Evolutionary conservation across 2,113 vertebrate species (phyloP).

Genomic region (Plestiodon gilberti): DNA sequence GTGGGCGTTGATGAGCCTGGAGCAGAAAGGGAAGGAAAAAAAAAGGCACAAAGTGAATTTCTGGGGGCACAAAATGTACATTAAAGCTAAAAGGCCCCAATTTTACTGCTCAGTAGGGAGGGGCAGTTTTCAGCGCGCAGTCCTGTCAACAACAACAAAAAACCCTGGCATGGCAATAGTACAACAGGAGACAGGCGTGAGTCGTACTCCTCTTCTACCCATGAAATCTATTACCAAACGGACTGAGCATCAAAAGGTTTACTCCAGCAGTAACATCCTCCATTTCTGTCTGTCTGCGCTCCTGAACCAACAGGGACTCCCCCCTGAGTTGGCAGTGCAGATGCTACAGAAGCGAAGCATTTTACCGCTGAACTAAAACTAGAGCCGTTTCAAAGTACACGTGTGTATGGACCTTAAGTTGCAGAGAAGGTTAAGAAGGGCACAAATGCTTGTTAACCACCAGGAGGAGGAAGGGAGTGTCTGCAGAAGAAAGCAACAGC

Average conservation of each 20-base stretch:
- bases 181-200: too few species aligned
- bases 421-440: not conserved
- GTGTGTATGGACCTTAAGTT: not conserved
- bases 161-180: too few species aligned
- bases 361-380: too few species aligned
- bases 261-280: not conserved
- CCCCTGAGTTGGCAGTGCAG: not conserved
- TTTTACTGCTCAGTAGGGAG: fast-evolving
- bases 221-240: not conserved
- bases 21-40: not conserved
- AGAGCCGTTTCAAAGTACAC: not conserved
- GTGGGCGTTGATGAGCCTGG: not conserved
- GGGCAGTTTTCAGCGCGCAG: not conserved
- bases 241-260: too few species aligned
- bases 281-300: too few species aligned
- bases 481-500: too few species aligned
- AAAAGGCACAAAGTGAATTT: not conserved
- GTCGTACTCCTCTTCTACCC: not conserved
- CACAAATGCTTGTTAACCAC: fast-evolving
- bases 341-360: not conserved
- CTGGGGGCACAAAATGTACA: fast-evolving
- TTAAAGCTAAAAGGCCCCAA: fast-evolving
- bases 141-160: too few species aligned
- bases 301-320: too few species aligned
- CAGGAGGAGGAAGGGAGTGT: not conserved